phyloP scores from a whole-genome alignment of 2,888 invertebrate species.

The Tryphoninae sp. region DNA sequence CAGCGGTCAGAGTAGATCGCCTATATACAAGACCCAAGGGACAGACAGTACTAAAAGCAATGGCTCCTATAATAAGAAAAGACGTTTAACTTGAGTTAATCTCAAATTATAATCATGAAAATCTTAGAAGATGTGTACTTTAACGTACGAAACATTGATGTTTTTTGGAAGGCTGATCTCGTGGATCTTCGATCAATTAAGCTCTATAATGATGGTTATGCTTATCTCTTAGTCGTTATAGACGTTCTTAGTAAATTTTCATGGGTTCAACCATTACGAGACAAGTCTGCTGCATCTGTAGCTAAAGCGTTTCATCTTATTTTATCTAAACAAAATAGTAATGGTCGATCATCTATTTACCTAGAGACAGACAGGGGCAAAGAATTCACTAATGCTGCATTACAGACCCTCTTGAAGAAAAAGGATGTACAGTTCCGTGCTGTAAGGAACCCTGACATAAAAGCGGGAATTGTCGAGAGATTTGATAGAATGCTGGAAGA shows the following conservation, averaged over 20 bases:
- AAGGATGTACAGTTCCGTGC: constrained; percentile 54
- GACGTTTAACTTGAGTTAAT: too few relatives aligned
- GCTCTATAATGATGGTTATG: constrained; percentile 57
- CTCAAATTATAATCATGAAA: too few relatives aligned
- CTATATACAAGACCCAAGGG: too few relatives aligned
- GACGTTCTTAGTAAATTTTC: constrained; percentile 66
- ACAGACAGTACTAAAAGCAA: too few relatives aligned
- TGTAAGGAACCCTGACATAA: constrained; percentile 69
- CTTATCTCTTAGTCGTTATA: constrained; percentile 64
- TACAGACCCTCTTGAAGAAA: constrained; percentile 55
- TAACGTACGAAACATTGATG: constrained; percentile 55
- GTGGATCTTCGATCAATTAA: constrained; percentile 49
- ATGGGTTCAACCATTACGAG: constrained; percentile 65
- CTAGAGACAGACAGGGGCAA: constrained; percentile 68
- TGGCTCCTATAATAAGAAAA: too few relatives aligned
- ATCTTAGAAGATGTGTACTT: too few relatives aligned
- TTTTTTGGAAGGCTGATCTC: constrained; percentile 59
- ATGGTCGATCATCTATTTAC: constrained; percentile 40
- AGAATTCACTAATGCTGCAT: constrained; percentile 65
- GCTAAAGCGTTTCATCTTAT: constrained; percentile 65
- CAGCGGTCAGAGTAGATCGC: too few relatives aligned
- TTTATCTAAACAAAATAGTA: constrained; percentile 38
- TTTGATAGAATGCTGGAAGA: constrained; percentile 32
- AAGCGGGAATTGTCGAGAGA: constrained; percentile 73
- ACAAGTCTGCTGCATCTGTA: constrained; percentile 63